Conservation (phyloP, 2,888 invertebrate genomes). For the Protonemura montana region DNA sequence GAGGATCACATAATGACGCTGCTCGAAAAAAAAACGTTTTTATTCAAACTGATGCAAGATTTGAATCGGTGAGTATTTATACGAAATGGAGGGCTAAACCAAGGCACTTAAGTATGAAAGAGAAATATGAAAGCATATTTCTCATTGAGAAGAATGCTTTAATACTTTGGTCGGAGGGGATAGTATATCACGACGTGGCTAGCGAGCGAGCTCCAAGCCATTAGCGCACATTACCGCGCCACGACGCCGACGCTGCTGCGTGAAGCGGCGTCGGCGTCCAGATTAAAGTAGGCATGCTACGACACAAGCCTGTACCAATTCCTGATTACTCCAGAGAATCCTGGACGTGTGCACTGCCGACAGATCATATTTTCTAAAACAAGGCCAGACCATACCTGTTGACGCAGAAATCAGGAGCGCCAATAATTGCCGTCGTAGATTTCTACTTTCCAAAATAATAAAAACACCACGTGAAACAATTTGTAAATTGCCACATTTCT, state of each 20-base stretch:
- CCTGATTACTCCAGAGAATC: too few species aligned
- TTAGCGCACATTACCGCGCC: constrained; percentile 2
- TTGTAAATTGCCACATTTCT: too few species aligned
- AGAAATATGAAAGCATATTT: constrained; percentile 26
- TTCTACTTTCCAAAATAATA: too few species aligned
- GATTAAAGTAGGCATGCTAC: too few species aligned
- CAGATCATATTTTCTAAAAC: too few species aligned
- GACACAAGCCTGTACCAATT: too few species aligned
- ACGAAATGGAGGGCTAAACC: constrained; percentile 23
- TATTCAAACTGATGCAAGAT: constrained; percentile 26
- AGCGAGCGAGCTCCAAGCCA: not conserved
- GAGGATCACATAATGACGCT: constrained; percentile 25
- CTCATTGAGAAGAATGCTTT: constrained; percentile 9
- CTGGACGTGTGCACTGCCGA: too few species aligned
- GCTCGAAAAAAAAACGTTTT: constrained; percentile 31
- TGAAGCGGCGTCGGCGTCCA: not conserved
- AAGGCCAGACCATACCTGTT: too few species aligned
- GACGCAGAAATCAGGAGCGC: too few species aligned
- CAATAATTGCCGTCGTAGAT: too few species aligned
- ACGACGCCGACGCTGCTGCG: not conserved
- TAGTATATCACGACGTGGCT: not conserved
- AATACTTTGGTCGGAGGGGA: not conserved
- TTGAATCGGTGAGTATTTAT: constrained; percentile 27
- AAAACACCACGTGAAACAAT: too few species aligned
- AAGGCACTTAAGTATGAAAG: constrained; percentile 34